Conservation (phyloP, 2,888 invertebrate genomes). For the Keiferia lycopersicella region DNA sequence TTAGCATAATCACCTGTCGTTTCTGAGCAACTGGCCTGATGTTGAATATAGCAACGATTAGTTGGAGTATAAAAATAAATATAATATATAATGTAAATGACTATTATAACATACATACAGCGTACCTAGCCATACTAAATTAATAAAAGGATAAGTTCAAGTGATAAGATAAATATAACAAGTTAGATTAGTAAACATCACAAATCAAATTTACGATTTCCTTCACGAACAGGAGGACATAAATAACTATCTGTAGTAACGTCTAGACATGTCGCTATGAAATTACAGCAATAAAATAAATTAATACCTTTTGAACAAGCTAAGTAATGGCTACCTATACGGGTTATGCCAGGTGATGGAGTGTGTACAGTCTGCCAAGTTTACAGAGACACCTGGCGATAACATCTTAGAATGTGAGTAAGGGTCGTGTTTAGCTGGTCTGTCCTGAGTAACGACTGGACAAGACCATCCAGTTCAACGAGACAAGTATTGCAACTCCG, state of each 20-base stretch:
- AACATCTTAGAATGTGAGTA: neutral
- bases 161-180: neutral
- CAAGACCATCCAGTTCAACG: slow-evolving; percentile 29
- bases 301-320: slow-evolving; percentile 11
- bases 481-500: slow-evolving; percentile 25
- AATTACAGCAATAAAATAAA: slow-evolving; percentile 16
- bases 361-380: slow-evolving; percentile 3
- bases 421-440: neutral
- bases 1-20: slow-evolving; percentile 69
- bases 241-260: neutral
- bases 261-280: slow-evolving; percentile 20
- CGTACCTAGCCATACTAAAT: too few relatives aligned
- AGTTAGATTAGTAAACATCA: slow-evolving; percentile 6
- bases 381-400: neutral
- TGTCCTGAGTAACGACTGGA: neutral
- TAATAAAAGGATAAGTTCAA: neutral
- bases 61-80: neutral
- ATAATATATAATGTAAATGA: neutral
- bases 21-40: slow-evolving; percentile 44
- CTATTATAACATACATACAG: too few relatives aligned
- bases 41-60: neutral
- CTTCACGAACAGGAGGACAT: neutral
- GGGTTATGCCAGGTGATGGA: slow-evolving; percentile 5
- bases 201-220: slow-evolving; percentile 5
- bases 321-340: slow-evolving; percentile 3